Conservation (phyloP, 2,797 vertebrate genomes). For the Cercopithecus mitis region DNA sequence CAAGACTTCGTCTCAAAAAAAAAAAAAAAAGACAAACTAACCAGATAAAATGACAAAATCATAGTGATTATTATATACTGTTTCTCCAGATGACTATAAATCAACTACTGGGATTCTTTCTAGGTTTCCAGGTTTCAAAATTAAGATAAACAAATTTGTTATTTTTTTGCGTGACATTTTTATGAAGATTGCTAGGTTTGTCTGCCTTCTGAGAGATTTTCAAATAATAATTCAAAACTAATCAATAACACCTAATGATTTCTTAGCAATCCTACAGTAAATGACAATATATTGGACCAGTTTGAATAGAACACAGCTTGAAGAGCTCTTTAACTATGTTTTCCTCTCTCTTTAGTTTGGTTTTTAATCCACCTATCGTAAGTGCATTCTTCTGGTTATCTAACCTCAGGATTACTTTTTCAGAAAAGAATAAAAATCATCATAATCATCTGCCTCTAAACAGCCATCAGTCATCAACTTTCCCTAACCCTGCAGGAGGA, state of each 20-base stretch:
- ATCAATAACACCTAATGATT: not conserved
- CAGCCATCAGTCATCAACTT: not conserved
- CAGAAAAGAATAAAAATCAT: not conserved
- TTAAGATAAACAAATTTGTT: not conserved
- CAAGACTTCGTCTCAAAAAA: too few species aligned
- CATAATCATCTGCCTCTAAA: not conserved
- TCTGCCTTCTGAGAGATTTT: not conserved
- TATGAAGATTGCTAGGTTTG: not conserved
- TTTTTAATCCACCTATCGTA: not conserved
- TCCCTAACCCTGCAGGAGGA: not conserved
- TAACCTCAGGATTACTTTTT: not conserved
- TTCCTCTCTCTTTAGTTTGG: not conserved
- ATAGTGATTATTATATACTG: not conserved
- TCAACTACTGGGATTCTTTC: not conserved
- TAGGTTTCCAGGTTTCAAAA: not conserved
- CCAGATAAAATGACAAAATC: not conserved
- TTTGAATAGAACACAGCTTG: not conserved
- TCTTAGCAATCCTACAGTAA: not conserved
- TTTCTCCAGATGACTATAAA: not conserved
- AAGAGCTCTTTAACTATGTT: not conserved
- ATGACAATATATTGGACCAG: not conserved
- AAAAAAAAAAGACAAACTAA: too few species aligned
- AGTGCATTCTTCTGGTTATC: not conserved
- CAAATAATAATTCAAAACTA: conserved; percentile 8
- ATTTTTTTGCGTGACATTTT: not conserved